Evolutionary conservation across 2,797 vertebrate genomes (phyloP).

Genomic region (Rhynchonycteris naso): DNA sequence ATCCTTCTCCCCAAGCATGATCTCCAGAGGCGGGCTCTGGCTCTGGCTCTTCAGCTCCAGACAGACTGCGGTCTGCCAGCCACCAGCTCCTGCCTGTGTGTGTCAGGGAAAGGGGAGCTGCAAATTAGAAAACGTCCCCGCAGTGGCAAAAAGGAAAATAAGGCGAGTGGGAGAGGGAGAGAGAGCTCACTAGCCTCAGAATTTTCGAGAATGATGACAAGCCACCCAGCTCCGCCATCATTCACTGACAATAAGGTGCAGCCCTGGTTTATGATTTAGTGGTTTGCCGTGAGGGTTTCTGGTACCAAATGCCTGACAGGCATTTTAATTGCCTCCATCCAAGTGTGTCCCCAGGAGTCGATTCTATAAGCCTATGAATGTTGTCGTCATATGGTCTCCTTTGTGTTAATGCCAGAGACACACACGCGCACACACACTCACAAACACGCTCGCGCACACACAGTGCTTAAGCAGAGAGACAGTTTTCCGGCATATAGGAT

Average conservation of each 20-base stretch:
- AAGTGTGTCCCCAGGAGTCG: constrained; percentile 79
- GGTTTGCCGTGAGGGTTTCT: constrained; percentile 81
- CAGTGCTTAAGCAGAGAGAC: neutral
- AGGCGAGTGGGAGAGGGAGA: constrained; percentile 87
- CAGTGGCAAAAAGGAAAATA: constrained; percentile 87
- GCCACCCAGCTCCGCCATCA: constrained; percentile 86
- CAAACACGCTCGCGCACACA: constrained; percentile 62
- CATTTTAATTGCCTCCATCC: constrained; percentile 89
- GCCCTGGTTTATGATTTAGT: constrained; percentile 81
- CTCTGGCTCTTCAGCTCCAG: constrained; percentile 80
- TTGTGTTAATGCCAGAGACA: constrained; percentile 82
- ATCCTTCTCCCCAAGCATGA: constrained; percentile 78
- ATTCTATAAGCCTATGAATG: constrained; percentile 82
- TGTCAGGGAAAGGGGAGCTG: constrained; percentile 84
- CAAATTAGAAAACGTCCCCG: constrained; percentile 86
- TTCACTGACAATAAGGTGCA: constrained; percentile 86
- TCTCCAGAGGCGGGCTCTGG: constrained; percentile 76
- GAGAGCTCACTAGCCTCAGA: constrained; percentile 86
- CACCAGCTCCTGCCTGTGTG: constrained; percentile 84
- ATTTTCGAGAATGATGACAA: constrained; percentile 89
- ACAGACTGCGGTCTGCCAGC: constrained; percentile 86
- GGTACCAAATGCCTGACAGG: constrained; percentile 86
- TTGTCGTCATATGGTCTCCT: constrained; percentile 80
- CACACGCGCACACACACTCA: constrained; percentile 60
- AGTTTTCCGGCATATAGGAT: constrained; percentile 52